phyloP scores from a whole-genome alignment of 2,797 vertebrate genomes.

The Poecile montanus region DNA sequence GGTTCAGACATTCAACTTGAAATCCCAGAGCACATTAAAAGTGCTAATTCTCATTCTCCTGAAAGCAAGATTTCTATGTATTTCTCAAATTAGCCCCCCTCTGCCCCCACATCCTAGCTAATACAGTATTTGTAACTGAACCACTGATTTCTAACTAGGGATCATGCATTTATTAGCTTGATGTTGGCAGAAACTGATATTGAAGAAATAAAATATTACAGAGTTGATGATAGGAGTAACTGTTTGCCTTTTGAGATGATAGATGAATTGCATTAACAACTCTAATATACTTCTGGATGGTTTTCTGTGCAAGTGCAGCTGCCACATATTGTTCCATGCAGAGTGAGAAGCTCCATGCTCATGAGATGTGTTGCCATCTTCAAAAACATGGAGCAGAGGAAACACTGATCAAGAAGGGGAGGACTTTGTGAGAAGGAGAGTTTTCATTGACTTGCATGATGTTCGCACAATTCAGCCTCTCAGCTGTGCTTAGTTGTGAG shows the following conservation, averaged over 20 bases:
- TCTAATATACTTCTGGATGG: not conserved
- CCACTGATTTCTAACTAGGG: not conserved
- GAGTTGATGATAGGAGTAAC: not conserved
- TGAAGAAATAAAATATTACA: not conserved
- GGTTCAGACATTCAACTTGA: conserved; percentile 48
- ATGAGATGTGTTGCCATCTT: not conserved
- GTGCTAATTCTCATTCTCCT: conserved; percentile 33
- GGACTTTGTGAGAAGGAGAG: not conserved
- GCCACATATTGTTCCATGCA: not conserved
- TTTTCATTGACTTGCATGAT: not conserved
- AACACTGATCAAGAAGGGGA: not conserved
- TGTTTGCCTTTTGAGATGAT: conserved; percentile 15
- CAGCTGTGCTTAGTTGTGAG: not conserved
- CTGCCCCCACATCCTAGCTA: not conserved
- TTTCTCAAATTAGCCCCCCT: conserved; percentile 13
- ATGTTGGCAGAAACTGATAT: not conserved
- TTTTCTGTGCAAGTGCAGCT: not conserved
- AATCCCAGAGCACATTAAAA: conserved; percentile 55
- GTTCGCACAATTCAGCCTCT: not conserved
- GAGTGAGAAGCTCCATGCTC: not conserved
- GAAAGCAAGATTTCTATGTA: conserved; percentile 10
- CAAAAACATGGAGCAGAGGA: not conserved
- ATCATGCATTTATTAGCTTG: conserved; percentile 8
- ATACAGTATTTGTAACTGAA: not conserved
- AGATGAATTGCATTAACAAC: not conserved